Evolutionary conservation across 2,888 invertebrate genomes (phyloP).

Genomic region (Argyra leucocephala): DNA sequence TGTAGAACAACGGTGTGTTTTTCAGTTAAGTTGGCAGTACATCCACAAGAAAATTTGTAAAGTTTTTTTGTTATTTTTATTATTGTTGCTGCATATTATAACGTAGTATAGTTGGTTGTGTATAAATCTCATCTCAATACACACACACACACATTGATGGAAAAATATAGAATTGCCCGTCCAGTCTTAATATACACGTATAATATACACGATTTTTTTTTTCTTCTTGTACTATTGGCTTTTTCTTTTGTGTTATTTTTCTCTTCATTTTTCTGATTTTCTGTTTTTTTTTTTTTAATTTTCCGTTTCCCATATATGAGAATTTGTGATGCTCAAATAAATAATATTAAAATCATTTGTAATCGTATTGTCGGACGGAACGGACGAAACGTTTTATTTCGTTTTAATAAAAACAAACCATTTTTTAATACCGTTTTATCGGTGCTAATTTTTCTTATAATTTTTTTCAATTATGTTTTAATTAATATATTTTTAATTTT

Average conservation of each 20-base stretch:
- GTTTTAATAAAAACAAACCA: background rate
- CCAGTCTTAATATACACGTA: too few species aligned
- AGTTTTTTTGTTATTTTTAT: too few species aligned
- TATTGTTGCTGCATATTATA: too few species aligned
- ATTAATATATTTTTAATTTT: background rate
- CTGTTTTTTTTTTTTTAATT: background rate
- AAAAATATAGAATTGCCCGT: too few species aligned
- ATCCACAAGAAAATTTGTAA: too few species aligned
- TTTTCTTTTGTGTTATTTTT: background rate
- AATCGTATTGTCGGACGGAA: slow-evolving; percentile 39
- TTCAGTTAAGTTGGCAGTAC: too few species aligned
- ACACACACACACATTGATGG: too few species aligned
- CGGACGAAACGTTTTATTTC: slow-evolving; percentile 37
- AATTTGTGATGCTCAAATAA: background rate
- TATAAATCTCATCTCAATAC: too few species aligned
- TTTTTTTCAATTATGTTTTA: background rate
- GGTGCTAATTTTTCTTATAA: background rate
- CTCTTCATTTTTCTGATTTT: background rate
- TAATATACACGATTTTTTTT: too few species aligned
- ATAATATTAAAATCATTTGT: slow-evolving; percentile 33
- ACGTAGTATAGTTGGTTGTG: too few species aligned
- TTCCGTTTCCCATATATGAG: background rate
- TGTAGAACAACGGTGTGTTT: too few species aligned
- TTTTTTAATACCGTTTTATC: background rate
- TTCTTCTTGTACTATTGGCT: background rate